phyloP scores from a whole-genome alignment of 2,797 vertebrate species.

The Gallinago nigripennis region DNA sequence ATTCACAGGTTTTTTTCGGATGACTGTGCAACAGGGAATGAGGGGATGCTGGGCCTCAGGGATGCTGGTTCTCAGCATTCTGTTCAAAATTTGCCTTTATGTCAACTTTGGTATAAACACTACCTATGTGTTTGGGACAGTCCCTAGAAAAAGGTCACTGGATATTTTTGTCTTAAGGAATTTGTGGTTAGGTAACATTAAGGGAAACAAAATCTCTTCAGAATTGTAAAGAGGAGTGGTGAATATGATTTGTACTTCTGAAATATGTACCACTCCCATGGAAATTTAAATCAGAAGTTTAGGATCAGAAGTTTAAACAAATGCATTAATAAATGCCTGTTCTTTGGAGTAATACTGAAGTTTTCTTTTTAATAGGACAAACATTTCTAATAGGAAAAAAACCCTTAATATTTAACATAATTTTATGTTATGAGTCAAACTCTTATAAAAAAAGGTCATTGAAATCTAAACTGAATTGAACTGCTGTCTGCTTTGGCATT shows the following conservation, averaged over 20 bases:
- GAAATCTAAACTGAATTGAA: neutral
- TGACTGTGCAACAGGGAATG: fast-evolving
- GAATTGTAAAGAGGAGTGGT: neutral
- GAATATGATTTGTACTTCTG: neutral
- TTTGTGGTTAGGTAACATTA: neutral
- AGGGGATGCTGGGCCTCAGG: neutral
- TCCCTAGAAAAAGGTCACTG: neutral
- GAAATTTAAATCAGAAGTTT: neutral
- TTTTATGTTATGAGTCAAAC: neutral
- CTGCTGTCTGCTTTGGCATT: neutral
- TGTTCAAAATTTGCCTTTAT: neutral
- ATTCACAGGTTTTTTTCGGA: neutral
- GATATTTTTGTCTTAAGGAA: neutral
- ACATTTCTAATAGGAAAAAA: neutral
- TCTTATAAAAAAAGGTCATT: too few relatives aligned
- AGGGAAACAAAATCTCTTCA: neutral
- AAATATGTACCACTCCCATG: neutral
- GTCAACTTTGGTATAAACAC: neutral
- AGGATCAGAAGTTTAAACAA: neutral
- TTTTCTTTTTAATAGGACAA: neutral
- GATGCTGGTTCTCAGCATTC: neutral
- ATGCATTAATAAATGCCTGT: neutral
- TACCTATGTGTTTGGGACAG: neutral
- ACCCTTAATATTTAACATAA: neutral
- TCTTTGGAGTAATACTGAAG: neutral